Evolutionary conservation across 2,888 invertebrate species (phyloP), one percentile per base, ranked within the genome.

Genomic region (Drosophila rubida): DNA sequence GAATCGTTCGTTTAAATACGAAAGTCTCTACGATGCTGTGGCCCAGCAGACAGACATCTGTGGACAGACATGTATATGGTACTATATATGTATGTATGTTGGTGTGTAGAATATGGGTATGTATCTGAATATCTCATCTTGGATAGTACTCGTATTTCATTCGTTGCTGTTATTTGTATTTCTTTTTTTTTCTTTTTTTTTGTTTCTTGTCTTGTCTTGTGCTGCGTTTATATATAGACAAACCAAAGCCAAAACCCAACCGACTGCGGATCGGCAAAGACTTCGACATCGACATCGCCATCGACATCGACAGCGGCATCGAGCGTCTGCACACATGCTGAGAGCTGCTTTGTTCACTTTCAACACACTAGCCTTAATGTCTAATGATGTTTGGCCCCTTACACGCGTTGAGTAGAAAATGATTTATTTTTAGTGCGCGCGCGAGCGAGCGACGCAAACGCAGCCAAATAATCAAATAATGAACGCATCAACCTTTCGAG

Each of bases 361-460:
- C 77, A 77, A 72, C 73, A 75, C 42, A 72, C 57, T 67, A 73
- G 78, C 78, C 78, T 72, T 71, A 64, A 75, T 60, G 63, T 65
- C 68, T 79, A 71, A 79, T 68, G 75, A 76, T 79, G 67, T 75
- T 76, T 78, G 59, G 70, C 67, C 76, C 76, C 79, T 67, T 75
- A 55, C 66, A 62, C 67, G 70, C 76, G 63, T 75, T n/a, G 79
- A 77, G 76, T 62, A 68, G 61, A 75, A 63, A 71, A 75, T 53
- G 50, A 75, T 75, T 73, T 57, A 62, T 62, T 62, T 77, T 72
- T 77, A 75, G 73, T 72, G 42, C 19, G 65, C 64, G 37, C 16
- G 42, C 19, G 65, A 58, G 37, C 16, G 27, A 16, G 16, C 16
- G 39, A 14, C 32, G 32, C 39, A 39, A 41, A 19, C 41, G 41